Conservation (phyloP, 2,888 invertebrate genomes). For the Molanna angustata region DNA sequence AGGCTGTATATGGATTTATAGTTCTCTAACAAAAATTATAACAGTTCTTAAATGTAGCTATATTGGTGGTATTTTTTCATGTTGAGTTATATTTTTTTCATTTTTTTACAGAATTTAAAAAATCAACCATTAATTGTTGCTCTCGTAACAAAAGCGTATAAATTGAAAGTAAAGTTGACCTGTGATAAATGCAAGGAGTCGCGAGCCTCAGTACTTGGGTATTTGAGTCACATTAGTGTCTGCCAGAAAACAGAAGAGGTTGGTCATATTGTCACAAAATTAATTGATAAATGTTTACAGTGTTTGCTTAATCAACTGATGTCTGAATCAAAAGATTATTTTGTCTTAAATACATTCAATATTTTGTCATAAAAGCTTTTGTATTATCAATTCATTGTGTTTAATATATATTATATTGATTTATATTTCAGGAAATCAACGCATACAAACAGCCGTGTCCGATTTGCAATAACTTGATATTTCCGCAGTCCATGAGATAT, state of each 20-base stretch:
- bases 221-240: constrained; percentile 57
- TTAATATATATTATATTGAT: neutral
- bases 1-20: too few relatives aligned
- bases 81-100: too few relatives aligned
- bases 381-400: too few relatives aligned
- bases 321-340: too few relatives aligned
- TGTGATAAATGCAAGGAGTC: constrained; percentile 56
- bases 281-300: neutral
- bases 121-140: constrained; percentile 48
- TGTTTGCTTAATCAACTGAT: too few relatives aligned
- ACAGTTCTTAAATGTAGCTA: too few relatives aligned
- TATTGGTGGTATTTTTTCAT: too few relatives aligned
- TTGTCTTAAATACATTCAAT: neutral
- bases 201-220: constrained; percentile 56
- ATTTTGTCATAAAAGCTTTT: too few relatives aligned
- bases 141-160: constrained; percentile 47
- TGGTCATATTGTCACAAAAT: constrained; percentile 12
- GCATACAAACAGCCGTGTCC: constrained; percentile 51
- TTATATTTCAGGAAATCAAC: constrained; percentile 46
- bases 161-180: constrained; percentile 39
- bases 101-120: constrained; percentile 51
- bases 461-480: constrained; percentile 52
- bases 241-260: constrained; percentile 61
- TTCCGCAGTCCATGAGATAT: constrained; percentile 57
- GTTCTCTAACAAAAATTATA: too few relatives aligned